A percentile compares a stretch with the other conserved stretches of the same genome.
Conservation (phyloP, 2,888 invertebrate species). For the Drosophila ezoana region DNA sequence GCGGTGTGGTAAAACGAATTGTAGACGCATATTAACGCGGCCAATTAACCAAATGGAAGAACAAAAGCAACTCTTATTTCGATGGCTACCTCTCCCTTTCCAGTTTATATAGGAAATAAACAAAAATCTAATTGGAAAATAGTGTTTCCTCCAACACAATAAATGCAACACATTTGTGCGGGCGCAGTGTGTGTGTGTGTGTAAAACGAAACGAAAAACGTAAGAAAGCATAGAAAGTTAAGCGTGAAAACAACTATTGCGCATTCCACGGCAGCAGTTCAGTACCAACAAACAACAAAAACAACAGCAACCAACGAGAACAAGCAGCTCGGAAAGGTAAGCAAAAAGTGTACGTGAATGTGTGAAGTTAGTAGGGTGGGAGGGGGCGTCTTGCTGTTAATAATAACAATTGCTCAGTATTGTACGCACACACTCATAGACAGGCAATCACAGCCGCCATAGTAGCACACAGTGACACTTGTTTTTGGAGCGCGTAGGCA, state of each 20-base stretch:
- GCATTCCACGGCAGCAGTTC: slow-evolving; percentile 67
- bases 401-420: slow-evolving; percentile 72
- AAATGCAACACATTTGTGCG: slow-evolving; percentile 67
- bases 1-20: neutral
- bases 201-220: slow-evolving; percentile 41
- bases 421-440: slow-evolving; percentile 37
- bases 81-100: slow-evolving; percentile 60
- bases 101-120: slow-evolving; percentile 60
- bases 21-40: neutral
- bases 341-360: slow-evolving; percentile 52
- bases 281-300: slow-evolving; percentile 36
- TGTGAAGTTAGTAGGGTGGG: slow-evolving; percentile 18
- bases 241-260: slow-evolving; percentile 61
- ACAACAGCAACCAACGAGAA: slow-evolving; percentile 48
- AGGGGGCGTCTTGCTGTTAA: slow-evolving; percentile 51
- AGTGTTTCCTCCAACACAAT: slow-evolving; percentile 54
- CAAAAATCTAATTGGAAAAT: slow-evolving; percentile 63
- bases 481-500: slow-evolving; percentile 70
- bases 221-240: slow-evolving; percentile 53
- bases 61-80: slow-evolving; percentile 26
- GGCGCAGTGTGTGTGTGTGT: slow-evolving; percentile 50
- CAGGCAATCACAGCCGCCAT: slow-evolving; percentile 31
- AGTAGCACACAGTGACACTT: slow-evolving; percentile 55
- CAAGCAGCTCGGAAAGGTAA: slow-evolving; percentile 60
- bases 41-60: slow-evolving; percentile 2